Base-by-base conservation (phyloP, 2,797 vertebrate species). In the Bradypodion ventrale region DNA sequence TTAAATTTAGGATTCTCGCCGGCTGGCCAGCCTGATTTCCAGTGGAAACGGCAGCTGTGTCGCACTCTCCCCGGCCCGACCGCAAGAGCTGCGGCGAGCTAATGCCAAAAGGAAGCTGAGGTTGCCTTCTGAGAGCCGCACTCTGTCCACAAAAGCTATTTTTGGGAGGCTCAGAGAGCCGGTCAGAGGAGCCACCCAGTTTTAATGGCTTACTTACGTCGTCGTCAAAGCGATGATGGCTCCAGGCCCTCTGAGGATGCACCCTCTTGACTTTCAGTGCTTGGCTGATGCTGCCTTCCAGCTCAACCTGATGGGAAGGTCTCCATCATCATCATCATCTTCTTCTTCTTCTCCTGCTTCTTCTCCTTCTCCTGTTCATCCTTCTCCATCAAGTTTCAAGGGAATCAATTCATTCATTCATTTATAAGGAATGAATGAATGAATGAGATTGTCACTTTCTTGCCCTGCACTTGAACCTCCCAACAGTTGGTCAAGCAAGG, bases 121-220 rank as follows among this genome's bases (percentile, higher is more conserved):
- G 82, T 78, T 75, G 75, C 60, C 82, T 81, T 77, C 42, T 72
- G 82, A 40, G 75, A 80, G 78, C 37, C 9, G 52, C 69, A 70
- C 42, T 4, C 42, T 66, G 62, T 76, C 78, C 82, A 32, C 3
- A 52, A 23, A 5, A 9, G 63, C 75, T 89, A 84, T 89, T 87
- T 86, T 82, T 42, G 85, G 85, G 73, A 62, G 62, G n/a, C 7
- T 3, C 19, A 66, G 69, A 81, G 32, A 7, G 59, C 49, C 37
- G 44, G 12, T 4, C 52, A 21, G 23, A 68, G 82, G 82, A 86
- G 52, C 85, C 85, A 44, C 85, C 85, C 87, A 84, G 74, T 81
- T 89, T n/a, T 86, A 86, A 86, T 89, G 69, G 83, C 59, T 89
- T 89, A 85, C 87, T 82, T 77, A 84, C 78, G 85, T 56, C 75